Base-by-base conservation (phyloP, 2,113 vertebrate species). In the Colistium nudipinnis region DNA sequence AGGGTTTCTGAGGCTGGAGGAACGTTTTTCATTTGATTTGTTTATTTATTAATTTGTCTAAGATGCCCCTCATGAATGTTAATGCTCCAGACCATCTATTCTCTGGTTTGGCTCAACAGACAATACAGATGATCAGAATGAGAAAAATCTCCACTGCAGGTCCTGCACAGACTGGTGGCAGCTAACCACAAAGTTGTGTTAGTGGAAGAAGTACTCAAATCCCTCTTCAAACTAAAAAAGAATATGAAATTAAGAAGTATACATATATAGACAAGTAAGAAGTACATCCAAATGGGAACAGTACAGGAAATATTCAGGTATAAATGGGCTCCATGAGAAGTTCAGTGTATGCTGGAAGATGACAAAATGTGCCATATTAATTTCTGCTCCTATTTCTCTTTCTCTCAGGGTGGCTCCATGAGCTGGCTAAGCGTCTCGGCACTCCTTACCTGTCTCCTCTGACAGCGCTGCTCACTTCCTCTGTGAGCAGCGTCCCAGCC, bases 321-420 rank as follows among this genome's bases (percentile, higher is more conserved):
- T 44, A 44, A 44, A 44, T 0, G 20, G 1, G 13, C 44, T 22
- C 12, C 9, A 45, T 9, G 19, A 13, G 19, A 4, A 45, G 44
- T 45, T 45, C 19, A 22, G 44, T n/a, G n/a, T n/a, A n/a, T 24
- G 17, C 17, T 19, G 41, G 47, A 24, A 27, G 17, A 19, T 30
- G 17, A 52, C 10, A 27, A 49, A 25, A 27, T 19, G 36, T 48
- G 47, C 7, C 2, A 11, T 52, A 55, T 72, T 7, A 1, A 36
- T 20, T 17, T 20, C 45, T 20, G 2, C n/a, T 20, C 5, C 2
- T 31, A 16, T 38, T 4, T 57, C 31, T 66, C 16, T 35, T 8
- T 65, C 51, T 61, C 22, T 53, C 72, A 95, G 94, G 94, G 55
- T 95, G 94, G 94, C 89, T 95, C 45, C 89, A 94, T 65, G 94